A percentile compares a stretch with the other conserved stretches of the same genome.
Evolutionary conservation across 2,888 invertebrate genomes (phyloP).

Genomic region (Acanthosepion esculentum): DNA sequence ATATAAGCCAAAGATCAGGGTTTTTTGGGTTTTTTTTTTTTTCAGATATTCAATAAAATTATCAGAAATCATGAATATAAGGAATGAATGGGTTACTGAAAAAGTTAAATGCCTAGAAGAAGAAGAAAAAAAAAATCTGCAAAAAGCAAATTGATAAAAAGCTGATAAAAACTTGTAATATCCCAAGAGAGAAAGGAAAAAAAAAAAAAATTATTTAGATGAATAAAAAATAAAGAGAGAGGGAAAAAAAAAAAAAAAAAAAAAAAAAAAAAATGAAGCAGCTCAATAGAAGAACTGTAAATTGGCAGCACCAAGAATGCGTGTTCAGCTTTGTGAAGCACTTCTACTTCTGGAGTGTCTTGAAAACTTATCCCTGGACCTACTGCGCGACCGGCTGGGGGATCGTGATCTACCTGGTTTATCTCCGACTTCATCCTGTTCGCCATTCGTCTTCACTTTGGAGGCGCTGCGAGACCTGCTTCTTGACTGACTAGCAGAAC

Average conservation of each 20-base stretch:
- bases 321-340: constrained; percentile 46
- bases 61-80: background rate
- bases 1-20: background rate
- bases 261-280: background rate
- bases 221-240: background rate
- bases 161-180: background rate
- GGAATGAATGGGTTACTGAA: background rate
- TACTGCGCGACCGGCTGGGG: constrained; percentile 43
- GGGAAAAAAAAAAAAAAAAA: background rate
- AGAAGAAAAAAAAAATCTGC: no score
- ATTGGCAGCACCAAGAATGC: background rate
- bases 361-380: constrained; percentile 49
- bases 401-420: constrained; percentile 21
- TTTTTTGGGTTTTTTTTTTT: no score
- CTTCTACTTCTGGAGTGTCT: constrained; percentile 50
- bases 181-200: background rate
- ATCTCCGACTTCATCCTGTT: constrained; percentile 41
- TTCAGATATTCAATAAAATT: background rate
- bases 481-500: constrained; percentile 50
- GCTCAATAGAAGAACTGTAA: background rate
- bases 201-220: background rate
- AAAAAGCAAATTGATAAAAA: background rate
- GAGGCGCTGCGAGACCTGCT: constrained; percentile 48
- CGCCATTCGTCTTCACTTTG: constrained; percentile 47
- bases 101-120: background rate